Base-by-base conservation (phyloP, 2,113 vertebrate species). In the Abramis brama region DNA sequence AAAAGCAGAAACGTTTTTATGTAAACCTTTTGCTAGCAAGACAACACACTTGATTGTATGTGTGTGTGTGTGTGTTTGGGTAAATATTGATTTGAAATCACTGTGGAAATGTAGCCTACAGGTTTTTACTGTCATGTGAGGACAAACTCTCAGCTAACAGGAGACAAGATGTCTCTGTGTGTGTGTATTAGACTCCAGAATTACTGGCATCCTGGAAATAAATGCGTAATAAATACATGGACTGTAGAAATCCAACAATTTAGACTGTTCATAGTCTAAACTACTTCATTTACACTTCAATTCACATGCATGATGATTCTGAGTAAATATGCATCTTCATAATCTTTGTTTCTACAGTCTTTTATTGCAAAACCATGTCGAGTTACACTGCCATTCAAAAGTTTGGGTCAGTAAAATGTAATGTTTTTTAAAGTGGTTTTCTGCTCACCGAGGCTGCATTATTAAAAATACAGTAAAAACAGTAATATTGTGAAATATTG, bases 51-150 rank as follows among this genome's bases (percentile, higher is more conserved):
- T 39, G 8, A 50, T 64, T 79, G 76, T 73, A 50, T 73, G 52
- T 74, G 66, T 79, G 81, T 74, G 66, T 79, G 81, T 64, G 64
- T 73, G 55, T 75, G 64, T 70, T 62, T 59, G 12, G 50, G 60
- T 83, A 79, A 87, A 87, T 83, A 79, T 60, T 70, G 73, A 83
- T 78, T 59, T 83, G 76, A 50, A 57, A 81, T 74, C 30, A 55
- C 43, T 62, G 55, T 73, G 47, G 55, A 64, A 82, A 55, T 39
- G 59, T 71, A 71, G 33, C 10, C 60, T 70, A 47, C 62, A 83
- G 80, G 47, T 70, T 47, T 85, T 78, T 70, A 71, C 84, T 81
- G 80, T 87, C 64, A 87, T 79, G 12, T 78, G 33, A 75, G 30
- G 36, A 79, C 79, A 76, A 27, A 27, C 45, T 19, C 75, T 79